Evolutionary conservation across 2,888 invertebrate species (phyloP), one percentile per base, ranked within the genome.

Genomic region (Ariolimax columbianus): DNA sequence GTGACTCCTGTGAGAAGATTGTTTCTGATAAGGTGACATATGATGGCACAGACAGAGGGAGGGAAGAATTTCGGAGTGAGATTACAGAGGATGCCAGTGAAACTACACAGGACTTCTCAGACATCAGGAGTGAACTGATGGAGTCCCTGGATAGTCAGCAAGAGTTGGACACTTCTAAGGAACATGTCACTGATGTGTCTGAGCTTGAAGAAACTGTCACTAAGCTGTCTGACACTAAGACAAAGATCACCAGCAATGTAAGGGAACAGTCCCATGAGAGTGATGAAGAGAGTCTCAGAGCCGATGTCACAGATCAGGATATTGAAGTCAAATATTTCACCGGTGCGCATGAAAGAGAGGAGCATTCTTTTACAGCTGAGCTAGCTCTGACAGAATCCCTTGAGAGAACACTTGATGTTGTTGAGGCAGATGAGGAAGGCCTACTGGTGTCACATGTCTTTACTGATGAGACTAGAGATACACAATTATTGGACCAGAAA

Each of bases 61-160:
- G 40, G 43, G 75, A 88, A 17, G 77, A 77, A 36, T 51, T 72
- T 33, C 36, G 72, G 43, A 75, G 66, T 77, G 85, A 81, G 33
- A 0, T 81, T 11, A 55, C 77, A 11, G 85, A 85, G 47, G 85
- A 85, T 40, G 55, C 26, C 30, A 82, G 82, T 72, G 85, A 85
- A 36, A 85, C 85, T 23, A 85, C 85, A 3, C 85, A 85, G n/a
- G 85, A 85, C 51, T 59, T 85, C 33, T 85, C 85, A 40, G 85
- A 85, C 19, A 82, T 85, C 55, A 82, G 43, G 38, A 85, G 85
- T 72, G 85, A 85, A 70, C 23, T 85, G 55, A 82, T 85, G 6
- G 85, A 85, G 72, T 85, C 85, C 19, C 26, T 77, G 59, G 82
- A 82, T 47, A 85, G 85, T 43, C 85, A 85, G 30, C 78, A 78